A percentile compares a stretch with the other conserved stretches of the same genome.
phyloP scores from a whole-genome alignment of 2,888 invertebrate species.

The Chirona hameri region DNA sequence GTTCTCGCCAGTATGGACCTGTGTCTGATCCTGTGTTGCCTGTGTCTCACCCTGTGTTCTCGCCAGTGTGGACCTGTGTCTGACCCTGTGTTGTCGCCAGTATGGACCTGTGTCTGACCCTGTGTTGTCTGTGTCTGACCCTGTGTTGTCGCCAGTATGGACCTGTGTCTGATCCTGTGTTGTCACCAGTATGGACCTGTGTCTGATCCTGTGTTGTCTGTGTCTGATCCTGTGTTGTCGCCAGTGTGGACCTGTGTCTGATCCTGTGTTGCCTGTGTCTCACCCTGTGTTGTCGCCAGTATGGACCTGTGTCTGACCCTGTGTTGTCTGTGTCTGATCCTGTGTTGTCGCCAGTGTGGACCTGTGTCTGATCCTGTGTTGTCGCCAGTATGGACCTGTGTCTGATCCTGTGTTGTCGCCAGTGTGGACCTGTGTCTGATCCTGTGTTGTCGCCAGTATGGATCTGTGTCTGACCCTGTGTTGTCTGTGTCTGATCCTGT shows the following conservation, averaged over 20 bases:
- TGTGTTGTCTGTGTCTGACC: no score
- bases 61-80: not conserved
- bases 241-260: not conserved
- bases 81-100: constrained; percentile 44
- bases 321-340: no score
- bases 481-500: constrained; percentile 22
- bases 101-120: constrained; percentile 58
- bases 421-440: no score
- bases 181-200: constrained; percentile 62
- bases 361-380: constrained; percentile 27
- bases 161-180: constrained; percentile 27
- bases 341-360: not conserved
- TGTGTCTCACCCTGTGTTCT: no score
- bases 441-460: not conserved
- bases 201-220: no score
- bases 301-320: constrained; percentile 58
- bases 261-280: no score
- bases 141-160: not conserved
- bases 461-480: no score
- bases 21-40: constrained; percentile 42
- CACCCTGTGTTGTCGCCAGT: constrained; percentile 46
- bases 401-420: no score
- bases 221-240: no score
- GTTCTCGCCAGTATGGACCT: constrained; percentile 60
- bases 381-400: constrained; percentile 61